Evolutionary conservation across 2,113 vertebrate species (phyloP), one percentile per base, ranked within the genome.

Genomic region (Pycnonotus jocosus): DNA sequence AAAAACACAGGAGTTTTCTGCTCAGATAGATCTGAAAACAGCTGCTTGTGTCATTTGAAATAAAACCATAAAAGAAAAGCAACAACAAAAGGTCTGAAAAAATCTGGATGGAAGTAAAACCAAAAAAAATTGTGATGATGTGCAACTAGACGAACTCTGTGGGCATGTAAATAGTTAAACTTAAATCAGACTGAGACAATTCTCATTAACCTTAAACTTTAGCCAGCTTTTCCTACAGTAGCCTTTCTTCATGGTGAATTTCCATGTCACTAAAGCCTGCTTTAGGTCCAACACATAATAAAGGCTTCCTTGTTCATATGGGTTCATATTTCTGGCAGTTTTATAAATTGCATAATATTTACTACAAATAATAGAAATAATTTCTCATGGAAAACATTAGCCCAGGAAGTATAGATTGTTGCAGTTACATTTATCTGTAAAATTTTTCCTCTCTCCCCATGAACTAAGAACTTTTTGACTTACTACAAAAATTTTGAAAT

Each of bases 221-320:
- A 68, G 11, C 19, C 30, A 76, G 20, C 4, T 90, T 94, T 81
- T 73, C 23, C 47, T 76, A 80, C 35, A 96, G 57, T 73, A 92
- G 64, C 40, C 40, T 92, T 96, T 96, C 90, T 92, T 96, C 73
- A 31, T 60, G 30, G 71, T 95, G 69, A 87, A 96, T 97, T 97
- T 97, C 74, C 58, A 35, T 92, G 73, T 54, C 93, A 81, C 77
- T 96, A 82, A 50, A 88, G n/a, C 64, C 92, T 94, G 44, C 74
- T 94, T 93, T 84, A 51, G 48, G 95, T 96, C 96, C 87, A 91
- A 27, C 7, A 48, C 51, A 66, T 81, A 88, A 85, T 89, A 91
- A 95, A 94, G 45, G 25, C 27, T 92, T 78, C 57, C 81, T 62
- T 95, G 80, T 76, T 88, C 86, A 76, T 42, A 38, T 20, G 84